A percentile compares a stretch with the other conserved stretches of the same genome.
Conservation (phyloP, 2,113 vertebrate species). For the Megaleporinus macrocephalus region DNA sequence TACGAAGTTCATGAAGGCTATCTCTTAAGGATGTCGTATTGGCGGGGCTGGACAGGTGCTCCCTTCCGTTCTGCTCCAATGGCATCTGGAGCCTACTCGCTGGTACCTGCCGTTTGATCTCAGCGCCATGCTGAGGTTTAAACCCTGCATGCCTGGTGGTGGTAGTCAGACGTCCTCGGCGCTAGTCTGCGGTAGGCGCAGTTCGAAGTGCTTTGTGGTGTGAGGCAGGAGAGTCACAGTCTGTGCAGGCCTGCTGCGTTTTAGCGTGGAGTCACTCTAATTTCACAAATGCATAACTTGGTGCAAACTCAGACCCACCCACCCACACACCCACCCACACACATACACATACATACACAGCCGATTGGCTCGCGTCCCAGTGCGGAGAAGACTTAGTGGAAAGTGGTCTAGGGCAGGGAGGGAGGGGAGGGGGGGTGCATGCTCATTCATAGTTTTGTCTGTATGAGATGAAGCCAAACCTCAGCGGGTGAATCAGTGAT, state of each 20-base stretch:
- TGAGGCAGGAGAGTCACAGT: slow-evolving; percentile 29
- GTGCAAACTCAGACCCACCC: neutral
- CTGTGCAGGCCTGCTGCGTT: neutral
- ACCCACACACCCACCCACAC: slow-evolving; percentile 11
- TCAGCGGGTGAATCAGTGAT: slow-evolving; percentile 27
- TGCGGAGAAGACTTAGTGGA: slow-evolving; percentile 1
- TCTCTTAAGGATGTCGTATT: too few species aligned
- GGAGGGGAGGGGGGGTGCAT: neutral
- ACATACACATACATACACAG: slow-evolving; percentile 16
- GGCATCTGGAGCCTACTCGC: too few species aligned
- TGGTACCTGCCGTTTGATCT: too few species aligned
- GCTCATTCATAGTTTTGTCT: slow-evolving; percentile 41
- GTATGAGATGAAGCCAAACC: slow-evolving; percentile 33
- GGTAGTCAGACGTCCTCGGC: neutral
- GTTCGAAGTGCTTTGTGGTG: slow-evolving; percentile 2
- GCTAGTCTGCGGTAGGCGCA: neutral
- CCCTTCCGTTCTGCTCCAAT: too few species aligned
- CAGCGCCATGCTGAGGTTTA: too few species aligned
- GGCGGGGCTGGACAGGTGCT: too few species aligned
- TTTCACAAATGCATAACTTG: slow-evolving; percentile 38
- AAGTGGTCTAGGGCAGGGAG: neutral
- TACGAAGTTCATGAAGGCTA: too few species aligned
- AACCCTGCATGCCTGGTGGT: neutral
- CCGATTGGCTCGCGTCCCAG: slow-evolving; percentile 13
- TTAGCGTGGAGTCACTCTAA: slow-evolving; percentile 26